Evolutionary conservation across 2,797 vertebrate species (phyloP), one percentile per base, ranked within the genome.

Genomic region (Crenichthys baileyi): DNA sequence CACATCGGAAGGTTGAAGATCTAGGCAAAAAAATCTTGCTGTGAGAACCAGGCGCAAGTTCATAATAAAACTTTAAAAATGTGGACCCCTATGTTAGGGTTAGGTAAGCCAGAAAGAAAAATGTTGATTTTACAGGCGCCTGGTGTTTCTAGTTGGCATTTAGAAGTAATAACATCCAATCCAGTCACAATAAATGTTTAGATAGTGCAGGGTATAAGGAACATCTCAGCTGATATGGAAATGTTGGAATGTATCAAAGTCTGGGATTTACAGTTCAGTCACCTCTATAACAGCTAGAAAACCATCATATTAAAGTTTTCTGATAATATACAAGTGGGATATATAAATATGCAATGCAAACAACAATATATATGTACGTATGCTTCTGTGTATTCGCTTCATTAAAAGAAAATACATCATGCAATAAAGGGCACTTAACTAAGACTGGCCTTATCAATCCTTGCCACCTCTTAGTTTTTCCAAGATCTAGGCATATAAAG

Each of bases 401-500:
- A 78, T 73, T 80, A 73, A 72, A 76, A 79, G 20, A 79, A 7
- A 77, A 76, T 46, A 11, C 1, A 46, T 55, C 46, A 55, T 9
- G 2, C 8, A 56, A 36, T 70, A 73, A 46, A 60, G 41, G 46
- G 8, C 58, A 70, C 84, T 56, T n/a, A 36, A 77, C 48, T 41
- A 15, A n/a, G 24, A 67, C 1, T 2, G 3, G 1, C 15, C 41
- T 77, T 53, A 85, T 82, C 61, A 68, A 68, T 75, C 46, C 11
- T 79, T 79, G 29, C 51, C 50, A 70, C 41, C 78, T 77, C 26
- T 63, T 70, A 58, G 18, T 46, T 68, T 61, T 80, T 81, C n/a
- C 15, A 8, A 76, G 44, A 79, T 78, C 7, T 4, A 6, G 11
- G 68, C n/a, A 78, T 82, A 70, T 79, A 71, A 83, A 85, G 31